Evolutionary conservation across 2,888 invertebrate species (phyloP), one percentile per base, ranked within the genome.

Genomic region (Coenonympha arcania): DNA sequence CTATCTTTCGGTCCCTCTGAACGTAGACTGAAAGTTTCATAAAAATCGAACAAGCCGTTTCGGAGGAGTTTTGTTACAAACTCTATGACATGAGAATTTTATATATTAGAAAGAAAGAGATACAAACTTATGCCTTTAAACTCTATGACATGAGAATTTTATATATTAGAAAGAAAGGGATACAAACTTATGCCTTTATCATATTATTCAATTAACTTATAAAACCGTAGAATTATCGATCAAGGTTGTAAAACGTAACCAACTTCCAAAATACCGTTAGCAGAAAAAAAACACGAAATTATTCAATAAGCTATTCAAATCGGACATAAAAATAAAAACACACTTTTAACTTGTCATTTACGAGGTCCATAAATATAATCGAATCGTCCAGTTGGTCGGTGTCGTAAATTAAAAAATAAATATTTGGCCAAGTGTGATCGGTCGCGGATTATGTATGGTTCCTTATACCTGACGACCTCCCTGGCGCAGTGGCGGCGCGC

Each of bases 391-490:
- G 37, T 22, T n/a, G 19, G 48, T 39, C 48, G 39, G 28, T 45
- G 48, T 52, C 40, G 50, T 54, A 52, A 54, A 54, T 43, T 52
- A 49, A 40, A 48, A 50, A 48, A 37, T 34, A 49, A 53, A 43
- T 37, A 37, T 13, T 8, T 6, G 20, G 22, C 15, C 22, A 37
- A 37, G 22, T 8, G 37, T 2, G 20, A 1, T 20, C 6, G 6
- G 2, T 22, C 20, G 4, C 1, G n/a, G 3, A n/a, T 19, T 6
- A 31, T 3, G 2, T 8, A 19, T 4, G 6, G 36, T 36, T 36
- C 36, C 11, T 19, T 36, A 34, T n/a, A n/a, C n/a, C n/a, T n/a
- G n/a, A n/a, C n/a, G n/a, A n/a, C n/a, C n/a, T n/a, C n/a, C n/a
- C n/a, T n/a, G n/a, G n/a, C n/a, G n/a, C n/a, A n/a, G n/a, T n/a